phyloP scores from a whole-genome alignment of 2,797 vertebrate genomes.

The Leptatherina wallacei region DNA sequence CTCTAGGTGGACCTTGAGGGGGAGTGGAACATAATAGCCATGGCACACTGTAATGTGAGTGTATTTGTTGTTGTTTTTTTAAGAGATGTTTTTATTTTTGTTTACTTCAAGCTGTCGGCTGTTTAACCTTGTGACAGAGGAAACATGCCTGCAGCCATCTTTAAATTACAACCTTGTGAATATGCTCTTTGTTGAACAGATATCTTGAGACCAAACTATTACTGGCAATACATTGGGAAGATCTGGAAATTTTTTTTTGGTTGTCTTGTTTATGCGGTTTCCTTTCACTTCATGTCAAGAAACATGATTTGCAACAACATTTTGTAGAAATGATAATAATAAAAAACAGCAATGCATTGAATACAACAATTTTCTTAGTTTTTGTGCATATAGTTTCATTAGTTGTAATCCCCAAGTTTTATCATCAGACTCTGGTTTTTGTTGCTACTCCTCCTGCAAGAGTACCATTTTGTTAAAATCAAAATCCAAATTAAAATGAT shows the following conservation, averaged over 20 bases:
- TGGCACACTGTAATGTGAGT: slow-evolving; percentile 83
- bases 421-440: no score
- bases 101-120: neutral
- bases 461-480: neutral
- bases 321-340: neutral
- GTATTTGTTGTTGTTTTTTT: neutral
- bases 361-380: no score
- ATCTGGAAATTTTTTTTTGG: neutral
- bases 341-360: no score
- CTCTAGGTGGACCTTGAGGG: slow-evolving; percentile 33
- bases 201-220: slow-evolving; percentile 2
- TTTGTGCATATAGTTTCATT: no score
- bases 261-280: neutral
- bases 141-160: neutral
- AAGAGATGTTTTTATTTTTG: neutral
- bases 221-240: neutral
- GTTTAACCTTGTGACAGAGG: slow-evolving; percentile 6
- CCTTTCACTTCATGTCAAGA: neutral
- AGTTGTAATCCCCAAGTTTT: no score
- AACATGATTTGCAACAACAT: neutral
- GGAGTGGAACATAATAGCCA: slow-evolving; percentile 66
- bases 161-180: neutral
- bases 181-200: slow-evolving; percentile 3
- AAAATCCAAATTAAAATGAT: neutral
- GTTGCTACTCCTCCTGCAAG: neutral